phyloP scores from a whole-genome alignment of 2,113 vertebrate species.

The Gadus macrocephalus region DNA sequence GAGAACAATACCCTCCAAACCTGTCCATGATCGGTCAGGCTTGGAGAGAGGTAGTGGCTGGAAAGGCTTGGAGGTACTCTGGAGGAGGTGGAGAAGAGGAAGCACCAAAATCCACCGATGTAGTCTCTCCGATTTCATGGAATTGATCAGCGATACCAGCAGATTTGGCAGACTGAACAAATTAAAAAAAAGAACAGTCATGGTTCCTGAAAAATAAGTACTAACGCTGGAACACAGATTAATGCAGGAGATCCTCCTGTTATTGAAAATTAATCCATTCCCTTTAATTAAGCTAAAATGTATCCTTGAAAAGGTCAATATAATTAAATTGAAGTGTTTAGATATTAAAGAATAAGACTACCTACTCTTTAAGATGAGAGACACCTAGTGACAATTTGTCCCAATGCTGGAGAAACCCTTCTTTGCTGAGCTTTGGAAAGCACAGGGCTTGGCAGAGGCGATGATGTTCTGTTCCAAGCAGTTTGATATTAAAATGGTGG shows the following conservation, averaged over 20 bases:
- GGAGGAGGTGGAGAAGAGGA: slow-evolving; percentile 69
- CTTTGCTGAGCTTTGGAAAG: slow-evolving; percentile 54
- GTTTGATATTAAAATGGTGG: slow-evolving; percentile 1
- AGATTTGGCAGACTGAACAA: slow-evolving; percentile 47
- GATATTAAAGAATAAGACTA: not conserved
- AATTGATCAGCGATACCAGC: slow-evolving; percentile 31
- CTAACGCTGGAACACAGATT: not conserved
- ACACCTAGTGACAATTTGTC: slow-evolving; percentile 44
- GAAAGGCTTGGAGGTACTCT: slow-evolving; percentile 51
- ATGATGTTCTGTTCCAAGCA: slow-evolving; percentile 13
- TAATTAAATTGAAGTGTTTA: not conserved
- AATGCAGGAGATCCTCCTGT: too few species aligned
- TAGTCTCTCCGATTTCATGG: not conserved
- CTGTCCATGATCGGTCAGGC: slow-evolving; percentile 65
- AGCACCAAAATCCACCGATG: slow-evolving; percentile 62
- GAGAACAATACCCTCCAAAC: slow-evolving; percentile 57
- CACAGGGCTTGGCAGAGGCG: slow-evolving; percentile 57
- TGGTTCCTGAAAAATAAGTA: not conserved
- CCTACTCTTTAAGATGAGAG: slow-evolving; percentile 49
- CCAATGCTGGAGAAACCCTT: slow-evolving; percentile 58
- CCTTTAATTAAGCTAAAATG: too few species aligned
- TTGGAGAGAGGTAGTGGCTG: slow-evolving; percentile 18
- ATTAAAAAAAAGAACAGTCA: slow-evolving; percentile 1
- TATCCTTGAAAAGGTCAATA: too few species aligned
- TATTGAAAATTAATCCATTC: too few species aligned